phyloP scores from a whole-genome alignment of 2,113 vertebrate species.

The Suricata suricatta region DNA sequence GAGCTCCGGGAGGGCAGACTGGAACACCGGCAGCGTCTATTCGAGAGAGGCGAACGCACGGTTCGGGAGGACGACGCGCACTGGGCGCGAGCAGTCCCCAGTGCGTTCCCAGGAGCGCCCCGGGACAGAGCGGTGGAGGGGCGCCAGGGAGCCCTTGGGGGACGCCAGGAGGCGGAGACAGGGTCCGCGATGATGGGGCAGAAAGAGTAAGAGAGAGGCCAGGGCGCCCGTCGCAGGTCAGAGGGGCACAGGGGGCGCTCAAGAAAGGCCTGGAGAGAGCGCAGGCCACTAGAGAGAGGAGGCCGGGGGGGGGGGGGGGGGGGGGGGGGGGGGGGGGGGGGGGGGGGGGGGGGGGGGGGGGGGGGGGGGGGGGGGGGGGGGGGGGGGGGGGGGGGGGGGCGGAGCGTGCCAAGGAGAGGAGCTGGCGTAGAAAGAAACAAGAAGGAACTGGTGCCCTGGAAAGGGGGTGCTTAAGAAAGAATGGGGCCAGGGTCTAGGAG shows the following conservation, averaged over 20 bases:
- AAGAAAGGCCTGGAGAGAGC: neutral
- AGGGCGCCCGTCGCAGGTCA: too few relatives aligned
- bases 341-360: fast-evolving
- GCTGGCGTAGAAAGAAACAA: neutral
- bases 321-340: fast-evolving
- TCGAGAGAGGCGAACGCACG: fast-evolving
- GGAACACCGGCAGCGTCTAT: neutral
- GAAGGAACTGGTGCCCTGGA: neutral
- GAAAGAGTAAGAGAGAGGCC: neutral
- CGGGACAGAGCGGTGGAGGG: fast-evolving
- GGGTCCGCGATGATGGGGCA: neutral
- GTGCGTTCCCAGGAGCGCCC: neutral
- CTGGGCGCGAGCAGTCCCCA: neutral
- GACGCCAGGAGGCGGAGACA: too few relatives aligned
- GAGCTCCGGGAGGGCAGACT: neutral
- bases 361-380: too few relatives aligned
- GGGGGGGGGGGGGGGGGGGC: fast-evolving
- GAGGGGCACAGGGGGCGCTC: fast-evolving
- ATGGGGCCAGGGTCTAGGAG: neutral
- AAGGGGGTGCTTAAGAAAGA: neutral
- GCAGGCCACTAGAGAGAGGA: neutral
- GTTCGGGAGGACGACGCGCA: fast-evolving
- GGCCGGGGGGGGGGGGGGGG: fast-evolving
- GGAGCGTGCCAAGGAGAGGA: neutral
- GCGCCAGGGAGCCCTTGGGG: neutral